Base-by-base conservation (phyloP, 1,140 invertebrate species). In the Lycorma delicatula region DNA sequence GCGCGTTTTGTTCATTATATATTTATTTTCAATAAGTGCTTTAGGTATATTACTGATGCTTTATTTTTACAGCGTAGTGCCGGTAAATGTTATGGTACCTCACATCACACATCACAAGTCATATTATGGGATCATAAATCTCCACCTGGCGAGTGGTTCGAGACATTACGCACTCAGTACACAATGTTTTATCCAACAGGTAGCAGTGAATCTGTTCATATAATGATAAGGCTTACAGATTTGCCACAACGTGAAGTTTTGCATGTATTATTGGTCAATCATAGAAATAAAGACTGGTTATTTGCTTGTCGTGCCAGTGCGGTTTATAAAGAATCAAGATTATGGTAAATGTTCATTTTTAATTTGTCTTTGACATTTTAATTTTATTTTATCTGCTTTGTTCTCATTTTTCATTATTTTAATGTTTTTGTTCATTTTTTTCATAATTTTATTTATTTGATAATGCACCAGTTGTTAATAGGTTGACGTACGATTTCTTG, bases 321-420 rank as follows among this genome's bases (percentile, higher is more conserved):
- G 12, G 65, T 77, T 16, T 67, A 76, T 54, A 72, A 71, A 22
- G 69, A 74, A 6, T 72, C 76, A 52, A 75, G 79, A 71, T 73
- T 80, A 67, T 87, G 85, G 85, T 87, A 75, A 76, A 68, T 25
- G n/a, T n/a, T n/a, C n/a, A n/a, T n/a, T n/a, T n/a, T n/a, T n/a
- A n/a, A n/a, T n/a, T n/a, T n/a, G n/a, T n/a, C n/a, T n/a, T n/a
- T n/a, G n/a, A n/a, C n/a, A n/a, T n/a, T n/a, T n/a, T n/a, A n/a
- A n/a, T n/a, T n/a, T n/a, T n/a, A n/a, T n/a, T n/a, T n/a, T n/a
- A n/a, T n/a, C n/a, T n/a, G n/a, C n/a, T n/a, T n/a, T n/a, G n/a
- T n/a, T n/a, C n/a, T n/a, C n/a, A n/a, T n/a, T n/a, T n/a, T n/a
- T n/a, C n/a, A n/a, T n/a, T n/a, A n/a, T n/a, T n/a, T n/a, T n/a